These are phyloP conservation scores for Eidolon helvum DNA, from an alignment of 2,113 vertebrate species.

Conservation along the genomic window DNA sequence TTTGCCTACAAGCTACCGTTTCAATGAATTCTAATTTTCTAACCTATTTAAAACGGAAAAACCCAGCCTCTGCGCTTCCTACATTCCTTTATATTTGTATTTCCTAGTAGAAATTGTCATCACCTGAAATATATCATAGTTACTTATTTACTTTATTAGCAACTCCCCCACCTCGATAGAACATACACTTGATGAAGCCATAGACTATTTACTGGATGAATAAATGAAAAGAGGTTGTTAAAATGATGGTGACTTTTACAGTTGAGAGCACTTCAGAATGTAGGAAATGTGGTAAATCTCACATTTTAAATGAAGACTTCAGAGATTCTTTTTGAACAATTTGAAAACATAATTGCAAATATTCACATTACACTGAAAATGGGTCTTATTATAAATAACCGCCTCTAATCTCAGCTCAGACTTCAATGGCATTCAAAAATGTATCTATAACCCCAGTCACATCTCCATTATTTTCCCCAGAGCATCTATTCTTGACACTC, in stretches of 20 bases:
- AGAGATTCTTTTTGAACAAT: background rate
- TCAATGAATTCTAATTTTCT: background rate
- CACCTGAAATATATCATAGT: background rate
- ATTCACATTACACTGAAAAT: background rate
- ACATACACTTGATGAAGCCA: background rate
- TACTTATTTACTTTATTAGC: background rate
- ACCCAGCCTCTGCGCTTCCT: fast-evolving
- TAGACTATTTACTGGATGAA: background rate
- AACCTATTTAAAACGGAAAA: background rate
- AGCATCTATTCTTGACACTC: background rate
- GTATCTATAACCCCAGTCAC: background rate
- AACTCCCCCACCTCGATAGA: background rate
- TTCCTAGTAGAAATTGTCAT: background rate
- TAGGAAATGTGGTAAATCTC: background rate
- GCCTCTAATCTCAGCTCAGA: background rate
- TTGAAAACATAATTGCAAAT: background rate
- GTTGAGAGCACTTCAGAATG: background rate
- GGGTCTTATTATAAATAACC: background rate
- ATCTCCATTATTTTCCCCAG: background rate
- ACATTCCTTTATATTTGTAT: background rate
- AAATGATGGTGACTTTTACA: background rate
- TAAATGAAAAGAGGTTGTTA: background rate
- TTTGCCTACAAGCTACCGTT: background rate
- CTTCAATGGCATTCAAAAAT: background rate
- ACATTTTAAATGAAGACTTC: background rate